Evolutionary conservation across 2,888 invertebrate genomes (phyloP), one percentile per base, ranked within the genome.

Genomic region (Yponomeuta cagnagella): DNA sequence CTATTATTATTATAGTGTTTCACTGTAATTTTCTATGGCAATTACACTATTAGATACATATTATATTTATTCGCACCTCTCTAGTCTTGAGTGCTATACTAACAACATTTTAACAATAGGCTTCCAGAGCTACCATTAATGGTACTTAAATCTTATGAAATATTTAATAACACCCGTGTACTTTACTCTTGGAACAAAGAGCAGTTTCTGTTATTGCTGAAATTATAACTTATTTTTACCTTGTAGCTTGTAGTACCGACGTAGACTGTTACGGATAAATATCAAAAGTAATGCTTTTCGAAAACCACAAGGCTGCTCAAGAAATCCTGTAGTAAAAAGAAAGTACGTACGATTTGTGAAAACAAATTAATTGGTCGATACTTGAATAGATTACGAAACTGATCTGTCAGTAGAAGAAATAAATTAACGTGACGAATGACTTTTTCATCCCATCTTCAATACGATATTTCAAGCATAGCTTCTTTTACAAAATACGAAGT

Each of bases 51-150:
- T 58, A 58, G 52, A 58, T 58, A 12, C 52, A 58, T 58, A 12
- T 58, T 58, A 58, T 58, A 15, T 58, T 58, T 58, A 15, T 58
- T 58, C 52, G 12, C 52, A 58, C 52, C 52, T 58, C 15, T 58
- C 52, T 58, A 58, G 15, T 58, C 52, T 58, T 58, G 15, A 58
- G 52, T 58, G 52, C 52, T 58, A 58, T 58, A 58, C 52, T 58
- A 58, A 58, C 52, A 58, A 58, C 12, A 58, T 58, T 58, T 58
- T 58, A 58, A 58, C 52, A 58, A 58, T 58, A 58, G 52, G 52
- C 15, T 58, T 15, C 52, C 52, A 58, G 52, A 15, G 52, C 52
- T 58, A 58, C 52, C 52, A 58, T 58, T 58, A 58, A 15, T 15
- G 15, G 52, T 58, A 58, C 52, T 58, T 58, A 58, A 15, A 15